Percentiles rank a stretch among this genome's conserved stretches.
Conservation (phyloP, 2,113 vertebrate species). For the Cyrtonyx montezumae region DNA sequence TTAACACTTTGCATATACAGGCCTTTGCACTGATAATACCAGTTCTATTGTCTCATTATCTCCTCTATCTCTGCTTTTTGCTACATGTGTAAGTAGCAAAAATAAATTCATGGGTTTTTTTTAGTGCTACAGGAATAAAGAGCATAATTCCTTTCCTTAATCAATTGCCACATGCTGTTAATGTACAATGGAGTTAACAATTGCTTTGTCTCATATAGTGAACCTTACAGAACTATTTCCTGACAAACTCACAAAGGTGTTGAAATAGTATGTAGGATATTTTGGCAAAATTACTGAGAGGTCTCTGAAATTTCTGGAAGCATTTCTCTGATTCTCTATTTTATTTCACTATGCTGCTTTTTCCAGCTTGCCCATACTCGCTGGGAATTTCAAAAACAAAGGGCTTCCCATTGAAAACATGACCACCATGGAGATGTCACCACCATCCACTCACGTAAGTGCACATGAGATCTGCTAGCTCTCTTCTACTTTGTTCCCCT, state of each 20-base stretch:
- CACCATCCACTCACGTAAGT: neutral
- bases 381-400: accelerated
- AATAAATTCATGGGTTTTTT: neutral
- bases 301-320: neutral
- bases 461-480: neutral
- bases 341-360: neutral
- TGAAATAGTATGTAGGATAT: neutral
- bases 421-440: neutral
- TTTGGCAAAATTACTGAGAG: neutral
- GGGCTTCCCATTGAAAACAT: neutral
- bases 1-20: neutral
- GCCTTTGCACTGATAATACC: neutral
- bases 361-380: neutral
- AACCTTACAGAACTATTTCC: neutral
- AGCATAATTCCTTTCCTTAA: neutral
- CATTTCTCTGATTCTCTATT: neutral
- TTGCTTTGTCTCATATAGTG: neutral
- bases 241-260: neutral
- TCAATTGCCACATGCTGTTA: neutral
- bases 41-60: neutral
- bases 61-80: neutral
- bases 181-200: neutral
- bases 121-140: neutral
- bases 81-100: neutral
- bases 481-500: neutral